Base-by-base conservation (phyloP, 2,888 invertebrate species). In the Mylabris sibirica region DNA sequence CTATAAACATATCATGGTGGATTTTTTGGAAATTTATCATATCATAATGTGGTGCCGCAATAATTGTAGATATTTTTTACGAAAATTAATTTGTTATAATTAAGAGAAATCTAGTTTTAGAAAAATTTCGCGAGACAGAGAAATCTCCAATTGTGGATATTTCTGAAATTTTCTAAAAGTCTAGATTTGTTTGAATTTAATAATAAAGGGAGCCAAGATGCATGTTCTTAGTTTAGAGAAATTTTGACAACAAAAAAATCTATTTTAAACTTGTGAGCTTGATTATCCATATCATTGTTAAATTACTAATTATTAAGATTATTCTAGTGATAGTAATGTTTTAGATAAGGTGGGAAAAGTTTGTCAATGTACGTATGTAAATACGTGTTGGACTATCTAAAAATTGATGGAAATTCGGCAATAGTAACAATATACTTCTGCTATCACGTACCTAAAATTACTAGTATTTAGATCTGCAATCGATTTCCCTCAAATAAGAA, bases 1-100 rank as follows among this genome's bases (percentile, higher is more conserved):
- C 81, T 82, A 82, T 70, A 73, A 67, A 70, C 82, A 82, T 82
- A 82, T 82, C 82, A 78, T 65, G 81, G 81, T 82, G 81, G 82
- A 80, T 77, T 57, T 57, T 57, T 69, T 71, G 71, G 65, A 73
- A 74, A 69, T 67, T 68, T 70, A 74, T 75, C 78, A 80, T 80
- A 81, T 81, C 80, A 80, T 75, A 57, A n/a, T 26, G 14, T 77
- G 74, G 83, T 82, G 83, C 82, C 83, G 83, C 81, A 81, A 75
- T 82, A 81, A 81, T 79, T 81, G 77, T 75, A 74, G 69, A 72
- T 70, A 70, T 62, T 62, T 57, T 57, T 14, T 57, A 57, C 26
- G 65, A 64, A 66, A 63, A 49, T 62, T 60, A 65, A 65, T 34
- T 30, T 30, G 30, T 30, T 30, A 30, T 30, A 30, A 30, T 30